These are phyloP conservation scores for Melanophora roralis DNA, from an alignment of 2,888 invertebrate species.

Conservation along the genomic window DNA sequence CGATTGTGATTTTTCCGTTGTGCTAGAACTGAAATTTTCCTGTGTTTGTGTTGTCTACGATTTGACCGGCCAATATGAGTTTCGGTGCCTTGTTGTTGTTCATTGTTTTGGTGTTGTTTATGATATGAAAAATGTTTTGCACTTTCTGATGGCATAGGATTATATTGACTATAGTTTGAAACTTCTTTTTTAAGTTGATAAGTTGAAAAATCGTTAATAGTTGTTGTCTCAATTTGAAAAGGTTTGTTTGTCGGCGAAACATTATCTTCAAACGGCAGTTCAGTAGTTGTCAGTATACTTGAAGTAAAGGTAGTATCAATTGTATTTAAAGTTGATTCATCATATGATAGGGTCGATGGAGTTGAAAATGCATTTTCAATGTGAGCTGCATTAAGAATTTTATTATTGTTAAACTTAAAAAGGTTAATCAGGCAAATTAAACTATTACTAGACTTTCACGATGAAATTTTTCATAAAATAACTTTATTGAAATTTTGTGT, in stretches of 20 bases:
- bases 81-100: constrained; percentile 51
- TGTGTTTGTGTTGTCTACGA: constrained; percentile 65
- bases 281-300: not conserved
- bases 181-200: constrained; percentile 12
- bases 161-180: not conserved
- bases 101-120: constrained; percentile 45
- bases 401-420: constrained; percentile 52
- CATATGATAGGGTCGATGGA: constrained; percentile 27
- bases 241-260: constrained; percentile 34
- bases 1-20: constrained; percentile 57
- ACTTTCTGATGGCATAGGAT: not conserved
- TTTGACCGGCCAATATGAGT: constrained; percentile 57
- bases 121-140: constrained; percentile 22
- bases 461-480: too few relatives aligned
- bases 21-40: constrained; percentile 63
- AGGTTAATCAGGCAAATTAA: constrained; percentile 75
- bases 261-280: not conserved
- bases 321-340: constrained; percentile 14
- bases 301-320: not conserved
- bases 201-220: constrained; percentile 13
- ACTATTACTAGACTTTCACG: too few relatives aligned
- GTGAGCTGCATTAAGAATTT: not conserved
- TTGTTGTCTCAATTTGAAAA: constrained; percentile 25
- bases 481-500: too few relatives aligned
- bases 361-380: too few relatives aligned